Base-by-base conservation (phyloP, 2,888 invertebrate genomes). In the Drosophila sordidapex region DNA sequence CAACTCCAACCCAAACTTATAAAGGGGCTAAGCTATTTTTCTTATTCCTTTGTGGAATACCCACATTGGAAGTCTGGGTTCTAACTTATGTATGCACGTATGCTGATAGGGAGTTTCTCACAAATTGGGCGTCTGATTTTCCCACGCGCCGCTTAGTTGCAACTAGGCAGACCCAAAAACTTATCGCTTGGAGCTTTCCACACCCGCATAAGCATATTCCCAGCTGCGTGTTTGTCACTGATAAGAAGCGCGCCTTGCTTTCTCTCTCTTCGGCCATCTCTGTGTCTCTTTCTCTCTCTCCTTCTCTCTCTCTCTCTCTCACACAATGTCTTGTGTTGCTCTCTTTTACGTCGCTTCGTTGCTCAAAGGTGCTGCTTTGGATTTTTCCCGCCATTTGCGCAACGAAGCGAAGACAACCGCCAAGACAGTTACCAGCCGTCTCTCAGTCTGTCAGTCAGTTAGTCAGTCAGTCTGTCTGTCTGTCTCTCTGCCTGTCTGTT, bases 351-450 rank as follows among this genome's bases (percentile, higher is more conserved):
- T 8, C 25, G 46, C 46, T 46, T 46, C 46, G 46, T 25, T 46
- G 25, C 46, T 33, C 33, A 38, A 59, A 59, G 36, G 74, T 73
- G 66, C 58, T 64, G 63, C 36, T 54, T 71, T 68, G 66, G 70
- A 76, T 64, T 81, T 89, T 89, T 84, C 85, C 89, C 85, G 85
- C 85, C 85, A 87, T 75, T 89, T 86, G 89, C 74, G 71, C 87
- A 87, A 48, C 89, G 85, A 84, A 86, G 74, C 89, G 88, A 75
- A 84, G 87, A 80, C 82, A 80, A 57, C 57, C 59, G 81, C 64
- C 77, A 79, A 84, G 88, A 83, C 79, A 81, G 79, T 56, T 49
- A 40, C 43, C 46, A 33, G 33, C 18, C 27, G 21, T 60, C 49
- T 33, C 27, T 49, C 38, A 11, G 21, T 31, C 49, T 54, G 5